phyloP scores from a whole-genome alignment of 1,140 invertebrate species.

The Trichoplusia ni region DNA sequence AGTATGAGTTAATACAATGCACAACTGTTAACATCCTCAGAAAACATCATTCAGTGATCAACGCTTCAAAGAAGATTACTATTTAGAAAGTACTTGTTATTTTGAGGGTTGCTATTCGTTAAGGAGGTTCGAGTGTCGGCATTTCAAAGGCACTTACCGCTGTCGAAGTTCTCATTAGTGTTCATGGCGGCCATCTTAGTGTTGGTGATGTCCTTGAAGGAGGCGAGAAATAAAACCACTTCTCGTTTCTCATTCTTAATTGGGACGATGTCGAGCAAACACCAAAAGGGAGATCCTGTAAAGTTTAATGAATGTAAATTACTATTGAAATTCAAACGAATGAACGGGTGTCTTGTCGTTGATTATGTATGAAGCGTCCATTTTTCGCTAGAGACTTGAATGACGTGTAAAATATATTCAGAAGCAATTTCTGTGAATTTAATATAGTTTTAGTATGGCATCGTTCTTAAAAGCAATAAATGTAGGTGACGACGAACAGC shows the following conservation, averaged over 20 bases:
- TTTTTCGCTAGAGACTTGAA: conserved; percentile 17
- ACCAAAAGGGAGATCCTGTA: conserved; percentile 96
- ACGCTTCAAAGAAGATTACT: conserved; percentile 35
- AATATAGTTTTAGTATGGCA: conserved; percentile 6
- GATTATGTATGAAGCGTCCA: conserved; percentile 22
- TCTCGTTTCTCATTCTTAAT: conserved; percentile 99
- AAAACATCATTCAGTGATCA: conserved; percentile 23
- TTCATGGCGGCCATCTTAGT: conserved; percentile 92
- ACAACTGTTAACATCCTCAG: conserved; percentile 34
- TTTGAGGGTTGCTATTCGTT: conserved; percentile 41
- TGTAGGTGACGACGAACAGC: conserved; percentile 56
- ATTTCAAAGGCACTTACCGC: conserved; percentile 84
- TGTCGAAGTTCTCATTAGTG: conserved; percentile 90
- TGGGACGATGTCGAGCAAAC: conserved; percentile 97
- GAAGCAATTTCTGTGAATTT: conserved; percentile 15
- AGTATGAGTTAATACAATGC: conserved; percentile 62
- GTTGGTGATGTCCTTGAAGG: conserved; percentile 97
- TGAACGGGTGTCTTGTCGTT: background rate
- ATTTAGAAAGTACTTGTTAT: conserved; percentile 34
- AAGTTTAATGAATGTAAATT: conserved; percentile 56
- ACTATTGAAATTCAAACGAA: conserved; percentile 24
- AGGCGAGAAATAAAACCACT: conserved; percentile 97
- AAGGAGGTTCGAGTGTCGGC: conserved; percentile 26
- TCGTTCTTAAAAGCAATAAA: conserved; percentile 44
- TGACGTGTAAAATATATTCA: background rate